Base-by-base conservation (phyloP, 2,888 invertebrate species). In the Yponomeuta evonymella region DNA sequence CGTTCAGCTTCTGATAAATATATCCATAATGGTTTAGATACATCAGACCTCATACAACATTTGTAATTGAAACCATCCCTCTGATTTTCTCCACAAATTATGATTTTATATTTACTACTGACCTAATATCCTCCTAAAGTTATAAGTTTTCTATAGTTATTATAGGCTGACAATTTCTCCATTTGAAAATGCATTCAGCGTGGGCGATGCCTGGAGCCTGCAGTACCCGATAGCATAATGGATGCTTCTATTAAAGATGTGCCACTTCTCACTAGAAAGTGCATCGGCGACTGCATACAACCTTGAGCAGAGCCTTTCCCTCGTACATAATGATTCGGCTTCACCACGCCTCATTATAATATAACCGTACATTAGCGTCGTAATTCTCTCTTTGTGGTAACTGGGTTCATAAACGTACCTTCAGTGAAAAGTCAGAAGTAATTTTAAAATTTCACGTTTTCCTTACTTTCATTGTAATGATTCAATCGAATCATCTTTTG, bases 261-360 rank as follows among this genome's bases (percentile, higher is more conserved):
- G 86, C 83, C 81, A 85, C 86, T 86, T 87, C 83, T 86, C 83
- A 89, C 83, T 58, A 58, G 91, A 90, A 91, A 91, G 92, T 91
- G 89, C 90, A 90, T 81, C 82, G 83, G 12, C 4, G 51, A 58
- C 77, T 68, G 69, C 70, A 81, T 83, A 82, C 86, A 89, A 78
- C 90, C 90, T 91, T 90, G 90, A 87, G 75, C 79, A 75, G 81
- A 81, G 81, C 88, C 91, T 91, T 91, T 92, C 91, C 90, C 90
- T 90, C 90, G 89, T 92, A 87, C 87, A 90, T 91, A 89, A 91
- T 76, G 73, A 75, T 75, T 74, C 76, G 70, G 70, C 69, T 30
- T 79, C 85, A 84, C 87, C 85, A 84, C 87, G 84, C 84, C 83
- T 85, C 81, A 82, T 84, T 86, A 85, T 84, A 67, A 82, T 82